A percentile compares a stretch with the other conserved stretches of the same genome.
Evolutionary conservation across 2,888 invertebrate genomes (phyloP).

Genomic region (Deilephila porcellus): DNA sequence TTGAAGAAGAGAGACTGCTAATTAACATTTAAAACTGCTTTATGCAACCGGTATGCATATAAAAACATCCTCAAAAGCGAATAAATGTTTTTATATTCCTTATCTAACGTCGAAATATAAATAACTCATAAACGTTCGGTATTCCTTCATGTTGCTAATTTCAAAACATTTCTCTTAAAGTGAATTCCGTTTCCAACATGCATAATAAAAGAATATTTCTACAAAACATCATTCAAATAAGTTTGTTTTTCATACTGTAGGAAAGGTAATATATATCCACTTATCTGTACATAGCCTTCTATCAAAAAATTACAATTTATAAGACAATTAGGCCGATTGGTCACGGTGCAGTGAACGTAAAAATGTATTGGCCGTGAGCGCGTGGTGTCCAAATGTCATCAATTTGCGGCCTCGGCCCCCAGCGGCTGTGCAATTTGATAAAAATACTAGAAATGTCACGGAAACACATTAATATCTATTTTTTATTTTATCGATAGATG

Average conservation of each 20-base stretch:
- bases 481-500: not conserved
- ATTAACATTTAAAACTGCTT: slow-evolving; percentile 31
- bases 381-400: slow-evolving; percentile 41
- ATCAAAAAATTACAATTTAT: slow-evolving; percentile 12
- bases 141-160: not conserved
- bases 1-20: not conserved
- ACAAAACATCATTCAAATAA: not conserved
- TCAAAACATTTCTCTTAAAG: not conserved
- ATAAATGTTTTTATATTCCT: not conserved
- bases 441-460: slow-evolving; percentile 31
- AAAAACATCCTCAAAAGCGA: slow-evolving; percentile 5
- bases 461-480: slow-evolving; percentile 20
- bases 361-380: slow-evolving; percentile 45
- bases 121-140: not conserved
- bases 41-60: slow-evolving; percentile 1
- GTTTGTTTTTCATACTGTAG: not conserved
- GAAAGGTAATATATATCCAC: not conserved
- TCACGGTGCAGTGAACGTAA: slow-evolving; percentile 47
- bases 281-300: not conserved
- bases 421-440: slow-evolving; percentile 20
- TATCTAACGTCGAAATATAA: not conserved
- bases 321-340: slow-evolving; percentile 28
- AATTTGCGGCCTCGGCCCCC: slow-evolving; percentile 39
- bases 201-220: not conserved
- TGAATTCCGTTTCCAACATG: not conserved